Evolutionary conservation across 2,888 invertebrate genomes (phyloP).

Genomic region (Aphidius colemani): DNA sequence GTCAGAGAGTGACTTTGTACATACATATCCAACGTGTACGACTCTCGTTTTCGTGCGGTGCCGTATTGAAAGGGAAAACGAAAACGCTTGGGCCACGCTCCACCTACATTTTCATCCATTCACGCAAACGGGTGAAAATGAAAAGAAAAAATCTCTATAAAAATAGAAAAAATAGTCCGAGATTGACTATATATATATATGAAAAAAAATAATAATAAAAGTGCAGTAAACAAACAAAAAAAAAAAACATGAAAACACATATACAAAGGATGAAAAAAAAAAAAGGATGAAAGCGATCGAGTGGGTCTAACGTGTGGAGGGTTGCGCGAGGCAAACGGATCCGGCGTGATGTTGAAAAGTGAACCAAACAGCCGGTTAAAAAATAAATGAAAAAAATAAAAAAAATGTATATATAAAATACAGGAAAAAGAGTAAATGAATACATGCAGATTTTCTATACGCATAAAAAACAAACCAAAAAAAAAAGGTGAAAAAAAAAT

Average conservation of each 20-base stretch:
- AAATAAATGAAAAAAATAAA: too few relatives aligned
- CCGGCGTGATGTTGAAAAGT: slow-evolving; percentile 7
- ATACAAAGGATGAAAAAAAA: slow-evolving; percentile 20
- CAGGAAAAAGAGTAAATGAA: too few relatives aligned
- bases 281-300: slow-evolving; percentile 29
- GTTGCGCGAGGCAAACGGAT: slow-evolving; percentile 19
- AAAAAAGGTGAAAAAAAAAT: slow-evolving; percentile 26
- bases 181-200: slow-evolving; percentile 31
- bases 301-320: slow-evolving; percentile 17
- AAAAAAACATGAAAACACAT: slow-evolving; percentile 29
- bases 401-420: too few relatives aligned
- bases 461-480: slow-evolving; percentile 17
- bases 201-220: slow-evolving; percentile 33
- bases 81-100: slow-evolving; percentile 30
- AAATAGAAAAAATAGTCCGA: slow-evolving; percentile 22
- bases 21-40: slow-evolving; percentile 27
- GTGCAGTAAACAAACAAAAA: slow-evolving; percentile 22
- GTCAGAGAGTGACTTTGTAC: slow-evolving; percentile 10
- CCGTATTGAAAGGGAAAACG: slow-evolving; percentile 59
- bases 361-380: too few relatives aligned
- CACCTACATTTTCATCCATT: slow-evolving; percentile 60
- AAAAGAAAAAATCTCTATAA: slow-evolving; percentile 21
- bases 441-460: not conserved
- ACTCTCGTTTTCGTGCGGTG: slow-evolving; percentile 59
- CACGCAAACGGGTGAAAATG: slow-evolving; percentile 44